Evolutionary conservation across 2,888 invertebrate species (phyloP).

Genomic region (Eupsilia transversa): DNA sequence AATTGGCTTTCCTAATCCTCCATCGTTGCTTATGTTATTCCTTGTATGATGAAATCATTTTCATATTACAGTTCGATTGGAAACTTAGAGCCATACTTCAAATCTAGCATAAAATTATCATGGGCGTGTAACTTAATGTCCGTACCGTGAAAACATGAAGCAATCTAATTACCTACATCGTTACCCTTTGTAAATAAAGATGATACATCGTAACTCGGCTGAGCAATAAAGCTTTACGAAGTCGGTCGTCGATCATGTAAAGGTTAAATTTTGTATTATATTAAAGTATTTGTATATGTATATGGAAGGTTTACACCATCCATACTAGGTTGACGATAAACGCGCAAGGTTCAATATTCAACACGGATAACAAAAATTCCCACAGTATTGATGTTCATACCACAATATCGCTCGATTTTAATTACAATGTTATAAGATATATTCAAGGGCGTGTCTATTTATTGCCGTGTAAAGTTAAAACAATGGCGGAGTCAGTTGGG

Average conservation of each 20-base stretch:
- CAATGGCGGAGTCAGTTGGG: constrained; percentile 78
- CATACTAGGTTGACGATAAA: constrained; percentile 16
- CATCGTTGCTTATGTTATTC: constrained; percentile 8
- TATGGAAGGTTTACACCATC: constrained; percentile 40
- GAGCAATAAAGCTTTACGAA: constrained; percentile 48
- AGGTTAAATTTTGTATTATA: constrained; percentile 57
- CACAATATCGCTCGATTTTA: constrained; percentile 72
- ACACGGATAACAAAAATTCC: constrained; percentile 56
- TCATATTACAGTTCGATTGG: constrained; percentile 11
- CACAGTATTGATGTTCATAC: constrained; percentile 70
- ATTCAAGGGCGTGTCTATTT: constrained; percentile 75
- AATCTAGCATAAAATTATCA: constrained; percentile 31
- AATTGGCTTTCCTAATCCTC: constrained; percentile 20
- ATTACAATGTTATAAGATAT: constrained; percentile 67
- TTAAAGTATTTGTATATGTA: constrained; percentile 11
- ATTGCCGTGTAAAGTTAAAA: constrained; percentile 73
- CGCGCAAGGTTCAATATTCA: constrained; percentile 29
- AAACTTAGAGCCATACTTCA: neutral
- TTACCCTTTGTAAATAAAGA: constrained; percentile 63
- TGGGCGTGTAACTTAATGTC: constrained; percentile 41
- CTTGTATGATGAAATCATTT: constrained; percentile 20
- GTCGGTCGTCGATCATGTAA: constrained; percentile 54
- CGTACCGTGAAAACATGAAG: constrained; percentile 52
- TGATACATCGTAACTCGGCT: constrained; percentile 28
- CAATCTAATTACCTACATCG: constrained; percentile 62